These are phyloP conservation scores for Pluvianellus socialis DNA, from an alignment of 2,113 vertebrate species.

Conservation along the genomic window DNA sequence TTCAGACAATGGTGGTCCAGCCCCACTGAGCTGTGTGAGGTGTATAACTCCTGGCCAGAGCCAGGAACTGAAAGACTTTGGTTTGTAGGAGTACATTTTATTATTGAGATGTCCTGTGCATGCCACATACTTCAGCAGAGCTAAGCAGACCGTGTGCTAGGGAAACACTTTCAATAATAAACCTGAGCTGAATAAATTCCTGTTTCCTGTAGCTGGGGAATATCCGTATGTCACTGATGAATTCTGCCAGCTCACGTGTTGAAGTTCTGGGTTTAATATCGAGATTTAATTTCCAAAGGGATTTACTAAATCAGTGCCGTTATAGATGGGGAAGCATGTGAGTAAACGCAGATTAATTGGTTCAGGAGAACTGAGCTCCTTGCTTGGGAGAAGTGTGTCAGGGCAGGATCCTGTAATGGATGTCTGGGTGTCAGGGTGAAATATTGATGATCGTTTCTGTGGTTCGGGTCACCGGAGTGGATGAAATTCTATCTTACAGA, in stretches of 20 bases:
- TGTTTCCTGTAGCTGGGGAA: background rate
- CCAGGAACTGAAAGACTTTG: background rate
- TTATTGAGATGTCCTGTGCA: background rate
- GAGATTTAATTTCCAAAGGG: constrained; percentile 18
- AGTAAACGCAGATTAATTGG: constrained; percentile 16
- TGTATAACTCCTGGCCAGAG: background rate
- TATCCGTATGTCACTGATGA: background rate
- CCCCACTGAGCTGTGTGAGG: background rate
- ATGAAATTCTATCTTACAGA: background rate
- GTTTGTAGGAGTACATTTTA: background rate
- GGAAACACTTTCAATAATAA: background rate
- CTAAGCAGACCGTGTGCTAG: background rate
- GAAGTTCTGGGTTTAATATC: background rate
- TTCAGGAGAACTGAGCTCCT: background rate
- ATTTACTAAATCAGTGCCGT: background rate
- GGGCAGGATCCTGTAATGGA: background rate
- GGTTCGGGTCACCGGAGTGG: constrained; percentile 1
- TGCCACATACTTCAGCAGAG: background rate
- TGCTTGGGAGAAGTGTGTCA: background rate
- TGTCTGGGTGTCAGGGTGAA: background rate
- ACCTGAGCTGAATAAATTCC: constrained; percentile 6
- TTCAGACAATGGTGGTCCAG: accelerated
- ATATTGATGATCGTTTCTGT: background rate
- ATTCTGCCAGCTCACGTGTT: background rate
- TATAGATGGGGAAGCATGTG: background rate